Evolutionary conservation across 2,888 invertebrate species (phyloP).

Genomic region (Trichopoda pennipes): DNA sequence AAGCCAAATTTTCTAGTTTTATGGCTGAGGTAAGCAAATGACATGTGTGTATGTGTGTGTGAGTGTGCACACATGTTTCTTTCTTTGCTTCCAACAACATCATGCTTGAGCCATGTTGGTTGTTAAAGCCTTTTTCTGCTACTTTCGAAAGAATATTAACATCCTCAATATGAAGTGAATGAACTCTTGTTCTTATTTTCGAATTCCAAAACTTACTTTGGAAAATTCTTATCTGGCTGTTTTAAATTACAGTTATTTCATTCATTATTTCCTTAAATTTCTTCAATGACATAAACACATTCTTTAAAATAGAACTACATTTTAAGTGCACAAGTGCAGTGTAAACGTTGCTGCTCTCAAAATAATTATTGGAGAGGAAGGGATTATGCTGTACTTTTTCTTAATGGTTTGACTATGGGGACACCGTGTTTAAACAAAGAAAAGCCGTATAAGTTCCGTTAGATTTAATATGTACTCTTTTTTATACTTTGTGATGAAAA

Average conservation of each 20-base stretch:
- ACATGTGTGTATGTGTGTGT: too few species aligned
- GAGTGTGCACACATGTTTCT: slow-evolving; percentile 43
- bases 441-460: too few species aligned
- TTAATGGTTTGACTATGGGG: too few species aligned
- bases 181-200: background rate
- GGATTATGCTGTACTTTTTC: too few species aligned
- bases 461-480: too few species aligned
- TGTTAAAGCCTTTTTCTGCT: background rate
- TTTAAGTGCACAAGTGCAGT: too few species aligned
- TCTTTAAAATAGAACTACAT: slow-evolving; percentile 51
- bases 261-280: slow-evolving; percentile 42
- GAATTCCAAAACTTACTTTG: background rate
- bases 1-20: slow-evolving; percentile 31
- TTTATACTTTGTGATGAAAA: too few species aligned
- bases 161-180: background rate
- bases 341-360: too few species aligned
- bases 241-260: background rate
- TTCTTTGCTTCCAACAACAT: background rate
- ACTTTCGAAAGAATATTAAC: slow-evolving; percentile 1
- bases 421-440: too few species aligned
- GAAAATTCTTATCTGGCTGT: slow-evolving; percentile 25
- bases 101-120: background rate
- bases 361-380: too few species aligned
- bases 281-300: slow-evolving; percentile 60
- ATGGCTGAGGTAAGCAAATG: slow-evolving; percentile 55